Evolutionary conservation across 2,888 invertebrate genomes (phyloP), one percentile per base, ranked within the genome.

Genomic region (Hyalella azteca): DNA sequence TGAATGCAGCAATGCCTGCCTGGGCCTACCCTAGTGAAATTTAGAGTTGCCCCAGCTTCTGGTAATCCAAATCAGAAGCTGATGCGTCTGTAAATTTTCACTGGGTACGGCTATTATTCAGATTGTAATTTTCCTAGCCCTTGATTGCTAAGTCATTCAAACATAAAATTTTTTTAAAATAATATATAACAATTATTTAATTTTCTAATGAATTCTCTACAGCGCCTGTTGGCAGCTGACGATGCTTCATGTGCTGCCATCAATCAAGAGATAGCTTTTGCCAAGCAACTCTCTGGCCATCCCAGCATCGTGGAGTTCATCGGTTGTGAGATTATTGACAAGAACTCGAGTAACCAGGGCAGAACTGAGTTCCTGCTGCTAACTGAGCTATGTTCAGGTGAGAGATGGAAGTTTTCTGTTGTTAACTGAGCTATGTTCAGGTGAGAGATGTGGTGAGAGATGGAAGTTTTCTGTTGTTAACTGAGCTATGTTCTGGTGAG

Each of bases 381-480:
- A 73, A 97, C 96, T 13, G 98, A 98, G 89, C 90, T 97, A 45
- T 98, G 98, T 89, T 91, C 93, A 88, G 97, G 97, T 90, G 88
- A 88, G 54, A 7, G n/a, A n/a, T n/a, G n/a, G n/a, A n/a, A n/a
- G n/a, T n/a, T n/a, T n/a, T n/a, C n/a, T n/a, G n/a, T n/a, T n/a
- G n/a, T n/a, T n/a, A n/a, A n/a, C n/a, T n/a, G n/a, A n/a, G n/a
- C n/a, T n/a, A n/a, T n/a, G n/a, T n/a, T n/a, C n/a, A n/a, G n/a
- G n/a, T n/a, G n/a, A n/a, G n/a, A n/a, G n/a, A n/a, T n/a, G n/a
- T n/a, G n/a, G n/a, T n/a, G n/a, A n/a, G 54, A 7, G n/a, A n/a
- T n/a, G n/a, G n/a, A n/a, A n/a, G n/a, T n/a, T 98, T 95, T 89
- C 90, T 97, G 86, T 89, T 98, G 83, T 91, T 98, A 73, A 97